Percentiles rank a stretch among this genome's conserved stretches.
phyloP scores from a whole-genome alignment of 2,797 vertebrate species.

The Tapera naevia region DNA sequence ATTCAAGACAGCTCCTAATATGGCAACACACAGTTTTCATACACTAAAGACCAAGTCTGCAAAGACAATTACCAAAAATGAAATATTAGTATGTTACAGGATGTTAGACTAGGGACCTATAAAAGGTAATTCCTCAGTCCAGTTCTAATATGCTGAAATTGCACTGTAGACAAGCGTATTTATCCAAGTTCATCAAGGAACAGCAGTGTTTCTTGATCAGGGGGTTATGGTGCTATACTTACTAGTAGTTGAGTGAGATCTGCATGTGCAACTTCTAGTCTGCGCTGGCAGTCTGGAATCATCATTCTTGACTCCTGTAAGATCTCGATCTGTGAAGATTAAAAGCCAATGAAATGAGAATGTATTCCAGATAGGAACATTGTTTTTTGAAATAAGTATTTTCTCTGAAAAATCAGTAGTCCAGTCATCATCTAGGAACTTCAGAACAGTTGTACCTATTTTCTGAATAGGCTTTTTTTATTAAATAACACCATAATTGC shows the following conservation, averaged over 20 bases:
- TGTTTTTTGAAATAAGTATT: not conserved
- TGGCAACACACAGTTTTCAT: not conserved
- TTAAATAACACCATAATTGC: not conserved
- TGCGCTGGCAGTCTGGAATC: conserved; percentile 92
- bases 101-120: not conserved
- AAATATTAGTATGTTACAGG: not conserved
- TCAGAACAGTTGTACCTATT: not conserved
- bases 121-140: not conserved
- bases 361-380: not conserved
- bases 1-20: not conserved
- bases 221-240: conserved; percentile 64
- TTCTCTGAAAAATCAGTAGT: not conserved
- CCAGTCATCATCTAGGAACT: not conserved
- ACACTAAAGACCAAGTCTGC: not conserved
- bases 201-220: not conserved
- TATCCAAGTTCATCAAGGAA: not conserved
- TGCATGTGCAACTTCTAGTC: conserved; percentile 84
- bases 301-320: conserved; percentile 95
- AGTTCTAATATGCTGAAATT: not conserved
- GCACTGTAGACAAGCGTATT: not conserved
- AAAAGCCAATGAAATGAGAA: conserved; percentile 1
- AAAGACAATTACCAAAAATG: not conserved
- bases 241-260: conserved; percentile 90
- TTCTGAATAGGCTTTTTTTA: not conserved
- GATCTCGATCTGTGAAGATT: conserved; percentile 84